phyloP scores from a whole-genome alignment of 2,113 vertebrate genomes.

The Salvator merianae region DNA sequence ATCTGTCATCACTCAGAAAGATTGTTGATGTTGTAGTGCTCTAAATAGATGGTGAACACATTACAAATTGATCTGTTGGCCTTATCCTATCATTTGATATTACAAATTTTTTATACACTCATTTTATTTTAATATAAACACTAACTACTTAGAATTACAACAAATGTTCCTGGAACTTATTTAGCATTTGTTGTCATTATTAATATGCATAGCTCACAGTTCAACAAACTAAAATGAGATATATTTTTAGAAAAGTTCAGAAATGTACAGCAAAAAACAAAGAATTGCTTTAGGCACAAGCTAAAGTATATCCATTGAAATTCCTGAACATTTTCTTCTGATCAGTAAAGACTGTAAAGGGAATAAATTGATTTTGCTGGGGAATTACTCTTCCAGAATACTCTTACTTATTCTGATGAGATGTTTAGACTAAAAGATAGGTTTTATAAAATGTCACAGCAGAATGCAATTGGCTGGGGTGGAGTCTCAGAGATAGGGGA shows the following conservation, averaged over 20 bases:
- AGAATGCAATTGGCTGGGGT: no score
- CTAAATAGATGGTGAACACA: conserved; percentile 45
- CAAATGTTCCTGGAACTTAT: conserved; percentile 46
- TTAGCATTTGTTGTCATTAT: conserved; percentile 25
- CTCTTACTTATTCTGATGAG: no score
- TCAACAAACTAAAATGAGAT: conserved; percentile 20
- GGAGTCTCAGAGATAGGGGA: no score
- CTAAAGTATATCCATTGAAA: neutral
- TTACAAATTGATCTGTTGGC: conserved; percentile 35
- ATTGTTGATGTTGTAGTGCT: conserved; percentile 33
- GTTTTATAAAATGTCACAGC: no score
- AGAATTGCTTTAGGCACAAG: neutral
- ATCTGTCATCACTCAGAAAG: conserved; percentile 48
- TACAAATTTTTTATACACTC: conserved; percentile 35
- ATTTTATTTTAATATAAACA: conserved; percentile 55
- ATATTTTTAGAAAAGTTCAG: no score
- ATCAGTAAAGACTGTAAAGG: neutral
- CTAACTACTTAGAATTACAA: conserved; percentile 44
- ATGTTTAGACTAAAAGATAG: no score
- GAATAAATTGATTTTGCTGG: no score
- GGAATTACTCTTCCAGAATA: no score
- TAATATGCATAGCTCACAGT: conserved; percentile 16
- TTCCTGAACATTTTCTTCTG: neutral
- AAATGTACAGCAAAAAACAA: neutral
- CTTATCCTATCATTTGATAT: conserved; percentile 16